Conservation (phyloP, 2,888 invertebrate species). For the Petrolisthes manimaculis region DNA sequence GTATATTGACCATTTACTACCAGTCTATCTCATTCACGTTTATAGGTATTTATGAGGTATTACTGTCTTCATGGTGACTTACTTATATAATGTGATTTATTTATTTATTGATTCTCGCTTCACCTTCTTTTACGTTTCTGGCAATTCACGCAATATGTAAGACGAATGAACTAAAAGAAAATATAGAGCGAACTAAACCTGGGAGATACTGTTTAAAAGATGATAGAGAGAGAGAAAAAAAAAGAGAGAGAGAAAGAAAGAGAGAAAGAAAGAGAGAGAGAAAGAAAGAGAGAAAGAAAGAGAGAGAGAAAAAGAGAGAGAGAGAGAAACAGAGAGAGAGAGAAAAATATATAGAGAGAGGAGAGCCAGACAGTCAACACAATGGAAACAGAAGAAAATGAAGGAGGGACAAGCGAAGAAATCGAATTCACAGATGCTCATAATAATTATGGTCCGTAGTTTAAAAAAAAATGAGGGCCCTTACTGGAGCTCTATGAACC, state of each 20-base stretch:
- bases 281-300: neutral
- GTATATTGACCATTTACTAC: too few species aligned
- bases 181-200: neutral
- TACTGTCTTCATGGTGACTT: too few species aligned
- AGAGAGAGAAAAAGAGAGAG: neutral
- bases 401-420: neutral
- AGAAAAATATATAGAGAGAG: neutral
- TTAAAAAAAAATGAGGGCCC: too few species aligned
- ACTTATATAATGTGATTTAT: too few species aligned
- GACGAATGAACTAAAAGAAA: neutral
- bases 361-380: neutral
- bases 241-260: neutral
- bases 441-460: too few species aligned
- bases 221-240: neutral
- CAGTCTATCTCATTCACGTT: too few species aligned
- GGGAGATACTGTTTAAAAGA: neutral
- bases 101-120: neutral
- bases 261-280: neutral
- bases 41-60: too few species aligned
- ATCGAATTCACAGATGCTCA: neutral
- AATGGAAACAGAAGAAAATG: neutral
- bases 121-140: too few species aligned
- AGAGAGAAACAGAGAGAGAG: neutral
- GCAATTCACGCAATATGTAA: neutral
- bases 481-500: too few species aligned